phyloP scores from a whole-genome alignment of 2,888 invertebrate species.

The Nysson spinosus region DNA sequence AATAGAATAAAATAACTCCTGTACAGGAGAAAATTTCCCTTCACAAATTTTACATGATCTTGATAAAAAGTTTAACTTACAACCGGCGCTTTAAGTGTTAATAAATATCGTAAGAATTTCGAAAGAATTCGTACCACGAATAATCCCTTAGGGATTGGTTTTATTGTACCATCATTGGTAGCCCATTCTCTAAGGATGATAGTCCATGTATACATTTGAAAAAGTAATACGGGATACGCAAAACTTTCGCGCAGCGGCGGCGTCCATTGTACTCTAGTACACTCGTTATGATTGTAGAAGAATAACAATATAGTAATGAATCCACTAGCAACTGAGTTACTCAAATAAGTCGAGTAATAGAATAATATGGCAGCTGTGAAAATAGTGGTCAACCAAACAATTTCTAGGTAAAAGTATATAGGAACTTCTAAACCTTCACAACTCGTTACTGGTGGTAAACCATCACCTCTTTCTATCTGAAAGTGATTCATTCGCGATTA shows the following conservation, averaged over 20 bases:
- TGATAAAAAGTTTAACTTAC: background rate
- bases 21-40: too few species aligned
- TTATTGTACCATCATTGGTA: background rate
- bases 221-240: slow-evolving; percentile 87
- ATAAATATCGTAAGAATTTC: background rate
- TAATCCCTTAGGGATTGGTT: slow-evolving; percentile 1
- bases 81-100: slow-evolving; percentile 3
- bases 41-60: too few species aligned
- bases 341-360: slow-evolving; percentile 83
- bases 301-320: slow-evolving; percentile 84
- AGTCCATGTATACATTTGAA: slow-evolving; percentile 85
- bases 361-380: slow-evolving; percentile 85
- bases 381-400: slow-evolving; percentile 86
- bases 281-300: slow-evolving; percentile 90
- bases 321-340: slow-evolving; percentile 86
- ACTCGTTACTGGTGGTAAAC: slow-evolving; percentile 82
- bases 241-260: slow-evolving; percentile 92
- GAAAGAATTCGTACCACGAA: slow-evolving; percentile 23
- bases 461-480: slow-evolving; percentile 82
- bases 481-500: slow-evolving; percentile 29
- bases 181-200: slow-evolving; percentile 61
- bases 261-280: slow-evolving; percentile 91
- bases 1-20: too few species aligned
- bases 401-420: slow-evolving; percentile 88
- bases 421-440: slow-evolving; percentile 90